These are phyloP conservation scores for Amphiduros pacificus DNA, from an alignment of 2,888 invertebrate genomes.

Conservation along the genomic window DNA sequence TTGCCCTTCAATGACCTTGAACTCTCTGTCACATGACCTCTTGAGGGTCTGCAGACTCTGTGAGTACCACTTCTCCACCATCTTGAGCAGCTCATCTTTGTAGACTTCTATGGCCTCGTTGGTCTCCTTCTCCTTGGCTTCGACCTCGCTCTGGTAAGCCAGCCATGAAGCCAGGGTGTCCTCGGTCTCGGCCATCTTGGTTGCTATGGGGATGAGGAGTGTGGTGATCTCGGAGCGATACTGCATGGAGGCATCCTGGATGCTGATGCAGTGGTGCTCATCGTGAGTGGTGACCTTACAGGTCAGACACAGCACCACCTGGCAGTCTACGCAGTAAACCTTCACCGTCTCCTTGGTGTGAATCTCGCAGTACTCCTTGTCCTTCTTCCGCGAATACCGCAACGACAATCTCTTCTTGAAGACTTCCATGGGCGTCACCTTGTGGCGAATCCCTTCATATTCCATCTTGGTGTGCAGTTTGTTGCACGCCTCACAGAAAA, in stretches of 20 bases:
- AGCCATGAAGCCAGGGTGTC: not conserved
- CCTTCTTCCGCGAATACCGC: not conserved
- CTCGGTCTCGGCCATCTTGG: conserved; percentile 1
- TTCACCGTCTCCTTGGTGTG: conserved; percentile 11
- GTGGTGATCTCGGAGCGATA: not conserved
- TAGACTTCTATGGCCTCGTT: not conserved
- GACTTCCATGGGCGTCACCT: not conserved
- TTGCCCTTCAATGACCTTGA: conserved; percentile 3
- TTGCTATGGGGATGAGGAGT: too few relatives aligned
- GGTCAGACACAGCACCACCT: conserved; percentile 1
- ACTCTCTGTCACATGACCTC: conserved; percentile 4
- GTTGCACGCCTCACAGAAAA: conserved; percentile 14
- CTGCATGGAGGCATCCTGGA: not conserved
- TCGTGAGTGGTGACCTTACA: conserved; percentile 2
- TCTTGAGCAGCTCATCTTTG: conserved; percentile 1
- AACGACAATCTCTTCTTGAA: not conserved
- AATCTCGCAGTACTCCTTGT: conserved; percentile 3
- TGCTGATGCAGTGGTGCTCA: not conserved
- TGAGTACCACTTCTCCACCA: conserved; percentile 10
- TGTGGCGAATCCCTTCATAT: not conserved
- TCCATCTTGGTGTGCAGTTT: not conserved
- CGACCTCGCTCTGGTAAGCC: not conserved
- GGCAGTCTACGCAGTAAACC: conserved; percentile 8
- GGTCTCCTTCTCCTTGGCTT: not conserved
- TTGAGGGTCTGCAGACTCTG: conserved; percentile 6